phyloP scores from a whole-genome alignment of 2,797 vertebrate genomes.

The Rhabdomys pumilio region DNA sequence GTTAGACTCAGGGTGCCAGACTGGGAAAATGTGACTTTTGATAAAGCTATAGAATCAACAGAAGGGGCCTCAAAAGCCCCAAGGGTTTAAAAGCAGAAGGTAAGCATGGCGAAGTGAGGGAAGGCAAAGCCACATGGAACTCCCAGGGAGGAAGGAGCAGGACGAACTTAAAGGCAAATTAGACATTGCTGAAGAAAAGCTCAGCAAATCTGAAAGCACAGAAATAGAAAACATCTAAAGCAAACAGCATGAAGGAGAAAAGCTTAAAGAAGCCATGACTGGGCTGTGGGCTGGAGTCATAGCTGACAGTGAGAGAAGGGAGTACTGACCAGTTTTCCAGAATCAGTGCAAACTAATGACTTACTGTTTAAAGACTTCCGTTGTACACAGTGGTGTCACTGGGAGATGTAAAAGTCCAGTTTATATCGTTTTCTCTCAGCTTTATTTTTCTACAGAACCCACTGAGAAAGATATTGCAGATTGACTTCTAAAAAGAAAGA shows the following conservation, averaged over 20 bases:
- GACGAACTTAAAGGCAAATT: neutral
- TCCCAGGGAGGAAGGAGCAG: neutral
- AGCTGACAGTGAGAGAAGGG: neutral
- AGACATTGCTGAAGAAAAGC: neutral
- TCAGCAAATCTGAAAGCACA: conserved; percentile 2
- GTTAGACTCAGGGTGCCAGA: neutral
- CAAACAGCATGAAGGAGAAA: neutral
- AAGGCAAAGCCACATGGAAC: neutral
- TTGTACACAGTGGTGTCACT: neutral
- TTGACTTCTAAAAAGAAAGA: neutral
- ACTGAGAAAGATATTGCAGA: neutral
- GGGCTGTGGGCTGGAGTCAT: neutral
- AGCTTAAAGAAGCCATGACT: neutral
- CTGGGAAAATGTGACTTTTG: neutral
- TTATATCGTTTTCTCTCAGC: neutral
- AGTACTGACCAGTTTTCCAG: neutral
- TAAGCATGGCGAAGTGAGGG: neutral
- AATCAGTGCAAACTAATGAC: neutral
- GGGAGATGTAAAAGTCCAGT: conserved; percentile 23
- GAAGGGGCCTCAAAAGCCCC: neutral
- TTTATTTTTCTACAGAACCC: conserved; percentile 34
- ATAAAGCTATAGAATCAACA: neutral
- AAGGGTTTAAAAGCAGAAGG: conserved; percentile 14
- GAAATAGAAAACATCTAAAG: neutral
- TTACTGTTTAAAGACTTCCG: neutral